Conservation (phyloP, 2,888 invertebrate species). For the Petrolisthes manimaculis region DNA sequence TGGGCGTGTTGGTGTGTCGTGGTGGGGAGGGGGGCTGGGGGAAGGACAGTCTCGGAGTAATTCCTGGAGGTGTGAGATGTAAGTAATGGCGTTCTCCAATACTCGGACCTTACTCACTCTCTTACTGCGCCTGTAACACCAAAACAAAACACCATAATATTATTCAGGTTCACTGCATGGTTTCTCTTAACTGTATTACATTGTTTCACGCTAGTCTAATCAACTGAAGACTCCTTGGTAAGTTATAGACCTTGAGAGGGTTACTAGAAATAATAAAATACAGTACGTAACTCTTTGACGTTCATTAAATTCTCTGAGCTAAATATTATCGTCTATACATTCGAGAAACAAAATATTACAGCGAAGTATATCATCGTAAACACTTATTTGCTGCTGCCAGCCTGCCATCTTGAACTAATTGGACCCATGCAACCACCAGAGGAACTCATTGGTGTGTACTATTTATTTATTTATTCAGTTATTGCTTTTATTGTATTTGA, state of each 20-base stretch:
- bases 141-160: background rate
- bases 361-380: too few relatives aligned
- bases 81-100: slow-evolving; percentile 76
- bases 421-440: too few relatives aligned
- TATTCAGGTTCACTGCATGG: too few relatives aligned
- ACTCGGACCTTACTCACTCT: slow-evolving; percentile 78
- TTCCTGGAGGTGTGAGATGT: slow-evolving; percentile 74
- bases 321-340: too few relatives aligned
- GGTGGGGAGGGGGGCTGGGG: too few relatives aligned
- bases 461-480: too few relatives aligned
- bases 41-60: background rate
- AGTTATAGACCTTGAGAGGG: background rate
- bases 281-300: background rate
- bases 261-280: background rate
- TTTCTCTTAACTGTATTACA: background rate
- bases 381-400: too few relatives aligned
- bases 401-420: too few relatives aligned
- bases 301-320: too few relatives aligned
- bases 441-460: too few relatives aligned
- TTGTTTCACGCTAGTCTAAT: background rate
- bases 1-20: too few relatives aligned
- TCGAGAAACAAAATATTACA: too few relatives aligned
- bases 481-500: background rate
- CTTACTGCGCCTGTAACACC: slow-evolving; percentile 71
- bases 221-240: background rate